phyloP scores from a whole-genome alignment of 2,888 invertebrate genomes.

The Dichetophora obliterata region DNA sequence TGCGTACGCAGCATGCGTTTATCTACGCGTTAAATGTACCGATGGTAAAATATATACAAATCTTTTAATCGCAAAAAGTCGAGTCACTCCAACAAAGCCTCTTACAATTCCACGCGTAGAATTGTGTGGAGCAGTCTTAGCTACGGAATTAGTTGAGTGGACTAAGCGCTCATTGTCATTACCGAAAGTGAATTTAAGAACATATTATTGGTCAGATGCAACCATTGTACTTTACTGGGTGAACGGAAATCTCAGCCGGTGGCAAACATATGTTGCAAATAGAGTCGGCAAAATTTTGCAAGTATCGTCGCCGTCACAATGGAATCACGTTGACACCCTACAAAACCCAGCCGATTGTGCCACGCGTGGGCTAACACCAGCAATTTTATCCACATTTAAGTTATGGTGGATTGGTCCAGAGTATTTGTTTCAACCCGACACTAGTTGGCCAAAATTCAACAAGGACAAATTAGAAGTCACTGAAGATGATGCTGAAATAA shows the following conservation, averaged over 20 bases:
- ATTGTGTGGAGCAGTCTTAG: conserved; percentile 5
- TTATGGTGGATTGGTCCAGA: not conserved
- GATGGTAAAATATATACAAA: conserved; percentile 2
- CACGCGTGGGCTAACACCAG: conserved; percentile 9
- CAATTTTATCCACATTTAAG: not conserved
- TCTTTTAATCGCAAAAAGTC: not conserved
- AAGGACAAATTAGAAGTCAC: not conserved
- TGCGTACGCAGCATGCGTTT: conserved; percentile 24
- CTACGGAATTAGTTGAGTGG: not conserved
- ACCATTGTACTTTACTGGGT: no score
- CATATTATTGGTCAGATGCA: no score
- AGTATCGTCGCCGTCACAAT: not conserved
- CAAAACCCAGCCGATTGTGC: conserved; percentile 21
- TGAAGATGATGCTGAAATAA: no score
- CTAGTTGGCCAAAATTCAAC: not conserved
- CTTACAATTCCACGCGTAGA: no score
- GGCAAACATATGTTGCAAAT: not conserved
- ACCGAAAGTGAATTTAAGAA: no score
- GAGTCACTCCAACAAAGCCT: no score
- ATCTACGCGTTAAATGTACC: conserved; percentile 6
- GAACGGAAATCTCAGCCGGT: no score
- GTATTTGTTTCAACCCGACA: not conserved
- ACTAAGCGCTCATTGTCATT: no score
- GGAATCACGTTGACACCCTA: not conserved
- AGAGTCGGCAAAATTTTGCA: not conserved